Evolutionary conservation across 2,888 invertebrate genomes (phyloP), one percentile per base, ranked within the genome.

Genomic region (Epistrophella euchroma): DNA sequence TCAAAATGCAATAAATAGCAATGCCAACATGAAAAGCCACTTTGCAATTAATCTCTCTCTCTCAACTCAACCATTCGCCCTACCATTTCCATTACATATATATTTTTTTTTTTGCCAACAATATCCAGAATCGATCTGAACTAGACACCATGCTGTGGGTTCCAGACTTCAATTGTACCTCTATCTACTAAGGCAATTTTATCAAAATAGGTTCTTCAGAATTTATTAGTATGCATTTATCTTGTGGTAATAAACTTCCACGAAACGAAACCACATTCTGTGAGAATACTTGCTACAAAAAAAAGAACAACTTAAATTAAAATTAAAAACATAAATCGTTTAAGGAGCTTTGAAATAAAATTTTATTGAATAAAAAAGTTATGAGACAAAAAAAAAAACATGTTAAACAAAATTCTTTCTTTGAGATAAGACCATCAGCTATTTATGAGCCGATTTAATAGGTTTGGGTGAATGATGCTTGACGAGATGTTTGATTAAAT

Each of bases 21-120:
- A 7, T 22, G 32, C 64, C 56, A 62, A 81, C 81, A 76, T 70
- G 81, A 47, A 81, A 81, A 81, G 11, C 50, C 76, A 81, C 81
- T 81, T 71, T 76, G 43, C 71, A 75, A 71, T 81, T 71, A 81
- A 76, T 81, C 75, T 71, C 22, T 15, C 25, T 35, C n/a, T n/a
- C n/a, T n/a, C n/a, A n/a, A n/a, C n/a, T n/a, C 45, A 11, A 1
- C 10, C 32, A 40, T 37, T 32, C 71, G 25, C 75, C 37, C 68
- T 19, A 56, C 55, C 35, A 28, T 35, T 19, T 74, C 52, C n/a
- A 75, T 15, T 56, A 37, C n/a, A 25, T 43, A 6, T 43, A 11
- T 25, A 7, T 32, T 32, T 25, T 11, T 4, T 62, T 5, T 7
- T 10, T 45, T 45, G 17, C 25, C n/a, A 52, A 37, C 68, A 45